Evolutionary conservation across 1,140 invertebrate genomes (phyloP), one percentile per base, ranked within the genome.

Genomic region (Temnothorax longispinosus): DNA sequence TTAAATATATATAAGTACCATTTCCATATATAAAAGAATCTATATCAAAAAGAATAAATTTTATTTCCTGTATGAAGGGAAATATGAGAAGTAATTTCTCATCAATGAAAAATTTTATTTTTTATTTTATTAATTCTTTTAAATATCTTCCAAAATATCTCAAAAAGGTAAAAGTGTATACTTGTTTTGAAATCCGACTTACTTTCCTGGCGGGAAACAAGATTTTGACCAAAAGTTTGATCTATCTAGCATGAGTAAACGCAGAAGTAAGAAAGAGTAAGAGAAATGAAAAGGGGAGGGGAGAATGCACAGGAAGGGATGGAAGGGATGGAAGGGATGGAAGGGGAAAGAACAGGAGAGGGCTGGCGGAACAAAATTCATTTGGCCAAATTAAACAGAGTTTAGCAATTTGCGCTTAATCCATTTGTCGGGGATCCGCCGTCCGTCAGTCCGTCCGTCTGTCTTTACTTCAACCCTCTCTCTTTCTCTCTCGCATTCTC

Each of bases 361-460:
- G 78, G 88, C 69, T 80, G 90, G 82, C 60, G 91, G 92, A 92
- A 93, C 92, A 93, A 93, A 94, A 94, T 94, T 94, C 93, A 94
- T 94, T 94, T 94, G 93, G 92, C 91, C 93, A 93, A 94, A 94
- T 94, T 94, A 94, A 94, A 93, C 93, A 94, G 93, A 94, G 93
- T 94, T 94, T 93, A 94, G 93, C 93, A 94, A 94, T 94, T 94
- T 94, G 88, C 91, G 92, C 93, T 94, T 94, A 94, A 94, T 94
- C 93, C 93, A 94, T 94, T 94, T 94, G 93, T 93, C 93, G 91
- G 85, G 89, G 87, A 93, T 93, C 90, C 89, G 75, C 81, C 89
- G 90, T 91, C 89, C 80, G 82, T 91, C 85, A 38, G 54, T 56
- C 75, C 64, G 77, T 74, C 74, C 41, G 62, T 69, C 47, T 85